Evolutionary conservation across 1,140 invertebrate genomes (phyloP).

Genomic region (Anoplolepis gracilipes): DNA sequence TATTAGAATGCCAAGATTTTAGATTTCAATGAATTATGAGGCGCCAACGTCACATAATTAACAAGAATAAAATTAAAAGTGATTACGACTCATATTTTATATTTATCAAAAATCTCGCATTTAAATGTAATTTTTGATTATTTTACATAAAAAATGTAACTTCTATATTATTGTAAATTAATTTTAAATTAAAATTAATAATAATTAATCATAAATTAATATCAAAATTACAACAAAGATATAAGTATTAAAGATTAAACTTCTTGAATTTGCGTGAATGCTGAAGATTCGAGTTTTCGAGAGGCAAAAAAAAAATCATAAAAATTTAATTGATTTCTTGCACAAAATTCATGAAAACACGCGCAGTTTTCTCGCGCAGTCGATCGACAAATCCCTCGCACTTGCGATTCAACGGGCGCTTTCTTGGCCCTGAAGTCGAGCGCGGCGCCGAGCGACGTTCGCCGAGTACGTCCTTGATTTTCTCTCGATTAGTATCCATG

Average conservation of each 20-base stretch:
- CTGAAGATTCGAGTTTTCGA: not conserved
- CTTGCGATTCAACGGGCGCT: constrained; percentile 12
- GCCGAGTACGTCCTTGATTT: constrained; percentile 51
- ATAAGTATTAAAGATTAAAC: not conserved
- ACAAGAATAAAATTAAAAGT: not conserved
- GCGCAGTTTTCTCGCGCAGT: not conserved
- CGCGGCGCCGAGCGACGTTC: constrained; percentile 35
- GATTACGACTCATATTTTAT: not conserved
- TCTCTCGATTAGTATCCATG: constrained; percentile 54
- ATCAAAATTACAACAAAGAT: not conserved
- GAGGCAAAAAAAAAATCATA: not conserved
- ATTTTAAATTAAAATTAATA: too few relatives aligned
- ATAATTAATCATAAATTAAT: not conserved
- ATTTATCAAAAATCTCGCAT: not conserved
- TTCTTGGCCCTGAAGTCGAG: constrained; percentile 47
- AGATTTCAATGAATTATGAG: not conserved
- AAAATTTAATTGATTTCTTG: not conserved
- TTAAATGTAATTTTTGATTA: not conserved
- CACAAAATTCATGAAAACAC: not conserved
- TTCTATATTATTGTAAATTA: too few relatives aligned
- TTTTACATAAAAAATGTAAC: not conserved
- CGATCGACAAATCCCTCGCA: not conserved
- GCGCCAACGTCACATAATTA: not conserved
- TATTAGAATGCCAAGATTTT: not conserved
- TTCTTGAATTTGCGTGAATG: not conserved